phyloP scores from a whole-genome alignment of 2,888 invertebrate genomes.

The Orthosia cruda region DNA sequence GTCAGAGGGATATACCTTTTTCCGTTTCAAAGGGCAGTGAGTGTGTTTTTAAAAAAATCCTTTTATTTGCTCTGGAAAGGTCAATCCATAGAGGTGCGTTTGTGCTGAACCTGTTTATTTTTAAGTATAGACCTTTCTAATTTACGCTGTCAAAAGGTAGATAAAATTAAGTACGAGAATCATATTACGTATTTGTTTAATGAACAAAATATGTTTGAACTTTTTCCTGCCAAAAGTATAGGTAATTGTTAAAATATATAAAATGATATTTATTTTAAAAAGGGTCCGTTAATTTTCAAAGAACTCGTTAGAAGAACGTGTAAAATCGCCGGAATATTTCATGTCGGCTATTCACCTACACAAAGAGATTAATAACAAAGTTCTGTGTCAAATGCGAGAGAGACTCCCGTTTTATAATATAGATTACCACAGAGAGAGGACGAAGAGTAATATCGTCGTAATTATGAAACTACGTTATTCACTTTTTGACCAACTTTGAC shows the following conservation, averaged over 20 bases:
- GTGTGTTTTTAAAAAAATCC: constrained; percentile 37
- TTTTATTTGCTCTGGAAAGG: constrained; percentile 67
- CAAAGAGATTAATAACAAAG: constrained; percentile 2
- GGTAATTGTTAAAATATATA: not conserved
- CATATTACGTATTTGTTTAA: not conserved
- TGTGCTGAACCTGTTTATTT: constrained; percentile 57
- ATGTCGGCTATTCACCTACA: constrained; percentile 3
- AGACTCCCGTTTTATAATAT: constrained; percentile 9
- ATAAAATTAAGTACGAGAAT: not conserved
- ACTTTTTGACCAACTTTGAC: constrained; percentile 54
- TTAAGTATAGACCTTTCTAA: constrained; percentile 57
- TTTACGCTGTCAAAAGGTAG: not conserved
- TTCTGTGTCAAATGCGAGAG: constrained; percentile 17
- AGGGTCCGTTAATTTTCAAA: not conserved
- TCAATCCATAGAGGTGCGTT: constrained; percentile 57
- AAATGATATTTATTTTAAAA: constrained; percentile 2
- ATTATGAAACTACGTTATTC: constrained; percentile 51
- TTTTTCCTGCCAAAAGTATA: not conserved
- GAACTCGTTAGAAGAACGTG: not conserved
- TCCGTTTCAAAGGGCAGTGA: constrained; percentile 41
- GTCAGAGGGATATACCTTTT: constrained; percentile 49
- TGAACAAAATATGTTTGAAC: constrained; percentile 1
- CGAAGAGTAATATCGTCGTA: constrained; percentile 39
- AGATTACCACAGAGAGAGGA: constrained; percentile 29
- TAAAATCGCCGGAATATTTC: constrained; percentile 1